Base-by-base conservation (phyloP, 2,888 invertebrate genomes). In the Ophonus ardosiacus region DNA sequence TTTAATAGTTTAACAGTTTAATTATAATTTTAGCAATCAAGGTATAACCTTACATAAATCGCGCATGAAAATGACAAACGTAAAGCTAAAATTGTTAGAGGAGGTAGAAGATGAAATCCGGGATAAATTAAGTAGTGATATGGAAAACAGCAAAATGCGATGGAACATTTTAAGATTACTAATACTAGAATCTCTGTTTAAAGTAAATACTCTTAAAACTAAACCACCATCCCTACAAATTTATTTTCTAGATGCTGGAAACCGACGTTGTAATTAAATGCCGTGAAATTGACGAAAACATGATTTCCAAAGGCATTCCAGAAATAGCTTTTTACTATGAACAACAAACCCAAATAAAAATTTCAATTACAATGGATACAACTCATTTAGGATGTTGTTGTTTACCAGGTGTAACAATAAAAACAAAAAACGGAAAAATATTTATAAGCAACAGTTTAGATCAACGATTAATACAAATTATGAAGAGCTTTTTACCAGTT, bases 191-290 rank as follows among this genome's bases (percentile, higher is more conserved):
- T 51, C 78, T 31, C 51, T 84, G 56, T 84, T 24, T 31, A 84
- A 68, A 61, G 84, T 63, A 76, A 13, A 51, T 57, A 57, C 21
- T 43, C 17, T 74, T 18, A 6, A 43, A 51, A 57, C 31, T 17
- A 7, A 8, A 7, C 57, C 57, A 76, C 57, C 74, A 83, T 18
- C 7, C 0, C 57, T 79, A 76, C 38, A 83, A 83, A 57, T 40
- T 21, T 17, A 84, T 24, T 21, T 31, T 59, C 2, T 38, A 84
- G 84, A n/a, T 84, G 56, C 51, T 84, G n/a, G 84, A 84, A 68
- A 40, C n/a, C 7, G 24, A 65, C n/a, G 79, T 84, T 8, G 10
- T 18, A 17, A 68, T 84, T 24, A 18, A 13, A 4, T 84, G 84
- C n/a, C 38, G 76, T 56, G 6, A 84, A 84, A 18, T 10, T 0